phyloP scores from a whole-genome alignment of 2,888 invertebrate genomes.

The Disparrhopalites patrizii region DNA sequence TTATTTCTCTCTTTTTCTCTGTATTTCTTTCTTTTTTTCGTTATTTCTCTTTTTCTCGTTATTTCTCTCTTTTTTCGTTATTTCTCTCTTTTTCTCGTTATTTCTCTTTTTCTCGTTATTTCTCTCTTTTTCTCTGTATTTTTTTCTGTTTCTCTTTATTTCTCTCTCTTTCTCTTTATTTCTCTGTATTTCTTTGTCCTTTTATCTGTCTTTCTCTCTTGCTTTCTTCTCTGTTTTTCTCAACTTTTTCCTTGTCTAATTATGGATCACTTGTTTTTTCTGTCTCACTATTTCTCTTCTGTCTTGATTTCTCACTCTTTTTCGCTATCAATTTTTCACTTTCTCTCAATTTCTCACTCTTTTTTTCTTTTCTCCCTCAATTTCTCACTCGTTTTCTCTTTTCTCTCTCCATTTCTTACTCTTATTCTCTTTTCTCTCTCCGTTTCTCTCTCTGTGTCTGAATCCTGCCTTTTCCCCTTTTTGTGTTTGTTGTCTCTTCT shows the following conservation, averaged over 20 bases:
- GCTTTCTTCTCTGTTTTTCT: not conserved
- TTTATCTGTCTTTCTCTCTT: not conserved
- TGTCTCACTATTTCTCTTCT: not conserved
- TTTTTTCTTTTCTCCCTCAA: conserved; percentile 7
- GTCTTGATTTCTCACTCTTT: conserved; percentile 32
- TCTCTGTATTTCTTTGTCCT: no score
- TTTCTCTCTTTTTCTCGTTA: not conserved
- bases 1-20: not conserved
- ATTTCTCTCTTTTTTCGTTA: conserved; percentile 10
- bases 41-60: not conserved
- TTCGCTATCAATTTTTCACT: conserved; percentile 20
- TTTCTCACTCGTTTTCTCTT: not conserved
- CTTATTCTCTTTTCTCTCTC: conserved; percentile 28
- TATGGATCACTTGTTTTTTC: no score
- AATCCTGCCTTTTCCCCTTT: not conserved
- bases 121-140: not conserved
- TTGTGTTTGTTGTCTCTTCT: not conserved
- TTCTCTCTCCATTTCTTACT: conserved; percentile 31
- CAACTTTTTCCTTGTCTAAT: not conserved
- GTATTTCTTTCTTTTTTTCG: not conserved
- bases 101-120: not conserved
- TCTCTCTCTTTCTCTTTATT: not conserved
- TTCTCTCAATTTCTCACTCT: not conserved
- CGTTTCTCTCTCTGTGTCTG: not conserved
- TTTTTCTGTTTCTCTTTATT: not conserved